These are phyloP conservation scores for Ptiloglossa arizonensis DNA, from an alignment of 1,140 invertebrate species.

Conservation along the genomic window DNA sequence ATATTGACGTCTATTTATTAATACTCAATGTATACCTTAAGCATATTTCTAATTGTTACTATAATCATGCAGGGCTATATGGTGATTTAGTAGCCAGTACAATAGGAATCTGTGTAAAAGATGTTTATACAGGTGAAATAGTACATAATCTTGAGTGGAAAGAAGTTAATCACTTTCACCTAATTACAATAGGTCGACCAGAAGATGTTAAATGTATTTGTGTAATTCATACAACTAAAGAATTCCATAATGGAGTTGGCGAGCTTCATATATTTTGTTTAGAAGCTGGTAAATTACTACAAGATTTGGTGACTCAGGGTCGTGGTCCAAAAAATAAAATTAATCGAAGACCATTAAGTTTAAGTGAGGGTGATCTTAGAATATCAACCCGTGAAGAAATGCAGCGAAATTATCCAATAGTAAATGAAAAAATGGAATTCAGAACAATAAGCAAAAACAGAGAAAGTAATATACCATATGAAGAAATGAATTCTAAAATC, in stretches of 20 bases:
- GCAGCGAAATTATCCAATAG: conserved; percentile 49
- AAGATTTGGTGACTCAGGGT: conserved; percentile 79
- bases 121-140: conserved; percentile 79
- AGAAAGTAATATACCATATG: neutral
- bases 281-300: conserved; percentile 77
- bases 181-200: conserved; percentile 78
- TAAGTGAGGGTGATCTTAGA: conserved; percentile 82
- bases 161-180: conserved; percentile 81
- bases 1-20: neutral
- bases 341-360: conserved; percentile 76
- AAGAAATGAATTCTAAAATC: conserved; percentile 1
- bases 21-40: neutral
- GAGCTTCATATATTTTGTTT: conserved; percentile 82
- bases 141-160: conserved; percentile 81
- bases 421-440: neutral
- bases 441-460: conserved; percentile 1
- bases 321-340: conserved; percentile 72
- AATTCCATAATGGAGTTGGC: conserved; percentile 80
- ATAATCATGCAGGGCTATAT: conserved; percentile 75
- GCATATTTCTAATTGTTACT: conserved; percentile 3
- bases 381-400: conserved; percentile 41
- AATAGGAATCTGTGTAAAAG: conserved; percentile 80
- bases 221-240: conserved; percentile 82
- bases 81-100: conserved; percentile 80
- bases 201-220: conserved; percentile 83